Conservation (phyloP, 1,140 invertebrate genomes). For the Drosophila ananassae region DNA sequence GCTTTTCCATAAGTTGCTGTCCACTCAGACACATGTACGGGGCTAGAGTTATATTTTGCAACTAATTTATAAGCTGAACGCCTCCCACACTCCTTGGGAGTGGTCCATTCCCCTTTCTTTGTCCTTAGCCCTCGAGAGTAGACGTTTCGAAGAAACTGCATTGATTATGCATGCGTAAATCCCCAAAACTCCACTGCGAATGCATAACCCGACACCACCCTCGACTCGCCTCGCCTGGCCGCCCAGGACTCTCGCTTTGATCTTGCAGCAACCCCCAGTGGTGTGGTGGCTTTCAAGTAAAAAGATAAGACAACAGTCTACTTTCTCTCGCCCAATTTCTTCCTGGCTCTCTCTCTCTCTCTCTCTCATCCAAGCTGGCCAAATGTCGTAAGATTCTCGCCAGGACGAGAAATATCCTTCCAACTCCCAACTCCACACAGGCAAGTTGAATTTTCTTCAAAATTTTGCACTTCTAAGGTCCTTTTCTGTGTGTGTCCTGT, state of each 20-base stretch:
- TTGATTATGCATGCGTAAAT: constrained; percentile 80
- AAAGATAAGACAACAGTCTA: constrained; percentile 68
- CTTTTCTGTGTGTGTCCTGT: constrained; percentile 54
- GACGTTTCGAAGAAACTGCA: constrained; percentile 62
- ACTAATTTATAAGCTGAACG: constrained; percentile 60
- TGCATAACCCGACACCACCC: constrained; percentile 15
- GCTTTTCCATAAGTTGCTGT: background rate
- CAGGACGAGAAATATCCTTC: constrained; percentile 28
- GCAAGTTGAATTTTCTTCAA: constrained; percentile 69
- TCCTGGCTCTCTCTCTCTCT: background rate
- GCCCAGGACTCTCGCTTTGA: constrained; percentile 2
- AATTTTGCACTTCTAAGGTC: constrained; percentile 59
- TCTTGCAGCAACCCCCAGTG: constrained; percentile 8
- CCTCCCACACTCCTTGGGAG: constrained; percentile 16
- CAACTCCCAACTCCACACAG: constrained; percentile 13
- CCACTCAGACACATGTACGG: constrained; percentile 28
- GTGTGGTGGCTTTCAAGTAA: constrained; percentile 63
- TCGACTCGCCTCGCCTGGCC: background rate
- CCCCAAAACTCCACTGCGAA: constrained; percentile 59
- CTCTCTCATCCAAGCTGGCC: background rate
- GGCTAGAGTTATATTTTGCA: constrained; percentile 65
- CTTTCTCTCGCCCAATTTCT: background rate
- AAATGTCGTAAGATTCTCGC: constrained; percentile 60
- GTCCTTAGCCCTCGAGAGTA: constrained; percentile 14
- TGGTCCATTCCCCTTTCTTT: background rate